Evolutionary conservation across 2,113 vertebrate species (phyloP), one percentile per base, ranked within the genome.

Genomic region (Amphiprion percula): DNA sequence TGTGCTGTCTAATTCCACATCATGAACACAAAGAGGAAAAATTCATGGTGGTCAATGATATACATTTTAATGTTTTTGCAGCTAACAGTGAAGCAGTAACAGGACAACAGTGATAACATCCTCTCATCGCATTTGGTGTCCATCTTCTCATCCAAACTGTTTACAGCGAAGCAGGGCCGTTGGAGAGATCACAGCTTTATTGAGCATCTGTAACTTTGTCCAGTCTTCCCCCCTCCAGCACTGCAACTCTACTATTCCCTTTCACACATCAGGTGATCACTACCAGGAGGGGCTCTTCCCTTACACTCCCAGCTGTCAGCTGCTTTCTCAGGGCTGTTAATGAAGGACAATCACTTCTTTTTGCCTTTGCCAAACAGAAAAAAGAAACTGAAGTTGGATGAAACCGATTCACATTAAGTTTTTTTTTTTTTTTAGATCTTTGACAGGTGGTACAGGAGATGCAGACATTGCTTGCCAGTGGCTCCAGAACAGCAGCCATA

Each of bases 1-100:
- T 47, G 4, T 16, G 46, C 17, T 17, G 46, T 47, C 33, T 37
- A 37, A 37, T 37, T 4, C 4, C 6, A 14, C 41, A 65, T 30
- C 33, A 47, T 28, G 2, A 74, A 68, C 14, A 78, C 47, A 68
- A 53, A 37, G 79, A 44, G 79, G 15, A 58, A 26, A 70, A 53
- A 15, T 10, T 52, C 23, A 46, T 15, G 28, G 64, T 77, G 79
- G 73, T 77, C 78, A 80, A 62, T 75, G 56, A 85, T 74, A 85
- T 74, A 84, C 26, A 41, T 79, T 90, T 90, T 85, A 87, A 88
- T 90, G 77, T 77, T 86, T 88, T 88, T 79, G 75, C 73, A 85
- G 74, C 79, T 59, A 81, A 88, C 87, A 90, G 85, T 88, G 83
- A 90, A 92, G 85, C 85, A 89, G 70, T 77, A 86, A 83, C 76